A percentile compares a stretch with the other conserved stretches of the same genome.
phyloP scores from a whole-genome alignment of 1,140 invertebrate genomes.

The Holcopasites calliopsidis region DNA sequence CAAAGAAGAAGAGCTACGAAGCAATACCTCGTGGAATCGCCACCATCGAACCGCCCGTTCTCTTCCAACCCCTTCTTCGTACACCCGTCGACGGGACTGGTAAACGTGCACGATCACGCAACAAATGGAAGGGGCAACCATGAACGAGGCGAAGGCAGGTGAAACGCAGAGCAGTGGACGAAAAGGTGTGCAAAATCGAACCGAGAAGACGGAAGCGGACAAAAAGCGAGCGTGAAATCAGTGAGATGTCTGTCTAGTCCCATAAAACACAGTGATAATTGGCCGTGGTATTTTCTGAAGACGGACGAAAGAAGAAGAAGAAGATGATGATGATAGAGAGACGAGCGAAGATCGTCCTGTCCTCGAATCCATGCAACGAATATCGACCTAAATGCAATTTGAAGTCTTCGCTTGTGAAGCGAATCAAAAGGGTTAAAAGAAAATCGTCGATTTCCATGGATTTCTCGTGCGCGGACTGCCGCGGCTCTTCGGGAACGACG shows the following conservation, averaged over 20 bases:
- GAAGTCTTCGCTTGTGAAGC: not conserved
- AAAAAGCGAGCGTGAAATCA: not conserved
- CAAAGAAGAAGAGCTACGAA: not conserved
- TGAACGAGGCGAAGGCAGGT: not conserved
- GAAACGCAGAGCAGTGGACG: not conserved
- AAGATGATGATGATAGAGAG: not conserved
- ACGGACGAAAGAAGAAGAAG: not conserved
- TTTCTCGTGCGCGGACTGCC: not conserved
- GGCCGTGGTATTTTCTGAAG: conserved; percentile 5
- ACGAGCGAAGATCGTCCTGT: not conserved
- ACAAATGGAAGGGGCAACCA: not conserved
- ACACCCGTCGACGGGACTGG: not conserved
- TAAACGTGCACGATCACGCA: not conserved
- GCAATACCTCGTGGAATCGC: not conserved
- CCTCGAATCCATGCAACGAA: not conserved
- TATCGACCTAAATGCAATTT: not conserved
- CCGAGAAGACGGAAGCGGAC: not conserved
- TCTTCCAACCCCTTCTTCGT: not conserved
- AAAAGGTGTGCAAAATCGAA: not conserved
- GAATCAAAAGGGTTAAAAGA: no score
- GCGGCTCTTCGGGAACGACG: not conserved
- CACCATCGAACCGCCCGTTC: not conserved
- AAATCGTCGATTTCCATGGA: not conserved
- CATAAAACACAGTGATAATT: conserved; percentile 39
- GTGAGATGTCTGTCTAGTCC: conserved; percentile 44